phyloP scores from a whole-genome alignment of 2,113 vertebrate species.

The Hymenochirus boettgeri region DNA sequence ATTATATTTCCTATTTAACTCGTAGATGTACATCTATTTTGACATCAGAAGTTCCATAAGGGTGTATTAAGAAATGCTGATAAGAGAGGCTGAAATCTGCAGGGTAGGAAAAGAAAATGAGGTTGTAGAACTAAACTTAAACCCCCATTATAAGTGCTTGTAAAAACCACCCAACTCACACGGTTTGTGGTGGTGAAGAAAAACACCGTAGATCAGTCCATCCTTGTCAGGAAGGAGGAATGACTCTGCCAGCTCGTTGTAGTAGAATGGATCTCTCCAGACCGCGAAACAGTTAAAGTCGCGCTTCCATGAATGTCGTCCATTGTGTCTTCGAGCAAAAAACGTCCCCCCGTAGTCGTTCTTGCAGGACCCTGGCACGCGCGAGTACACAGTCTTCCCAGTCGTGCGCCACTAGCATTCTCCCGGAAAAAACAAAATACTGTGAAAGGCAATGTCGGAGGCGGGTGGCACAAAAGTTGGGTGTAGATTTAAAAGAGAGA shows the following conservation, averaged over 20 bases:
- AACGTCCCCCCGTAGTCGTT: conserved; percentile 80
- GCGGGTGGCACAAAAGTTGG: no score
- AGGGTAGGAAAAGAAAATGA: no score
- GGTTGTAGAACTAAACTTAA: no score
- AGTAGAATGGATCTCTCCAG: conserved; percentile 82
- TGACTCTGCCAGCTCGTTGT: conserved; percentile 81
- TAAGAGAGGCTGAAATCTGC: no score
- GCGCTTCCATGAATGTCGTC: conserved; percentile 85
- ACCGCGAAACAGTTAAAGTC: conserved; percentile 80
- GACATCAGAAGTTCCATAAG: no score
- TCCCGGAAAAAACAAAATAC: conserved; percentile 83
- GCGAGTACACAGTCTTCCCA: conserved; percentile 80
- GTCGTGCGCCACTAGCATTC: conserved; percentile 77
- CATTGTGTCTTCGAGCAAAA: conserved; percentile 80
- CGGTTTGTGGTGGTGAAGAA: conserved; percentile 86
- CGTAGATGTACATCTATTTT: no score
- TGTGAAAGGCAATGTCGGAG: no score
- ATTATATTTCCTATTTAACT: no score
- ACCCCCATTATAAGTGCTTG: no score
- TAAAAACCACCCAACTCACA: no score
- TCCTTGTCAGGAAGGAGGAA: conserved; percentile 82
- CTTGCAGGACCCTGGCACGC: conserved; percentile 81
- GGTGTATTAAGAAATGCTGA: no score
- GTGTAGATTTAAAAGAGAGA: no score
- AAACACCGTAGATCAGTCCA: conserved; percentile 79